Evolutionary conservation across 2,888 invertebrate genomes (phyloP).

Genomic region (Ferdinandea cuprea): DNA sequence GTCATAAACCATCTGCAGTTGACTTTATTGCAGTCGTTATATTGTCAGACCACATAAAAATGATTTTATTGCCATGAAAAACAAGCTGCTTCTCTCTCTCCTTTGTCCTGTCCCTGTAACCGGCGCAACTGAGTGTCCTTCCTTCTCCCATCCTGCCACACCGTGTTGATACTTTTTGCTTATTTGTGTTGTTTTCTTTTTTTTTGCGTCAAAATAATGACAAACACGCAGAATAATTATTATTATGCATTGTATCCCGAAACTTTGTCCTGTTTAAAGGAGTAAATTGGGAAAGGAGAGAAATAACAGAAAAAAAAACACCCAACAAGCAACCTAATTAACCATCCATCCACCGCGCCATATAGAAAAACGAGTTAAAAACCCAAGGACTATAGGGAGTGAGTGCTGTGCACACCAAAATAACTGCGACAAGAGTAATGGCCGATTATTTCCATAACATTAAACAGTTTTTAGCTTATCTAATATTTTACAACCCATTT

Average conservation of each 20-base stretch:
- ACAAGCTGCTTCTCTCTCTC: neutral
- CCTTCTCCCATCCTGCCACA: neutral
- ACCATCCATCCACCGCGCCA: slow-evolving; percentile 28
- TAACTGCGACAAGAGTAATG: slow-evolving; percentile 70
- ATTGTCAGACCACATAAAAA: slow-evolving; percentile 71
- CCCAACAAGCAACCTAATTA: slow-evolving; percentile 56
- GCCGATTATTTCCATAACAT: slow-evolving; percentile 82
- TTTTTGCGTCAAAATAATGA: slow-evolving; percentile 21
- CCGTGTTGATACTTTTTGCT: too few species aligned
- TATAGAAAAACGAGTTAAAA: slow-evolving; percentile 23
- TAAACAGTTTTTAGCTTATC: slow-evolving; percentile 80
- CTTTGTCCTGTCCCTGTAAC: neutral
- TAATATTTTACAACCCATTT: slow-evolving; percentile 78
- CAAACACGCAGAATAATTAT: slow-evolving; percentile 61
- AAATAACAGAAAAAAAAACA: neutral
- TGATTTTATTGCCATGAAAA: slow-evolving; percentile 46
- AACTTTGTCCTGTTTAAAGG: slow-evolving; percentile 53
- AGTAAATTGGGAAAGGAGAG: neutral
- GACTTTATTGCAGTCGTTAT: slow-evolving; percentile 73
- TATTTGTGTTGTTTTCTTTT: slow-evolving; percentile 6
- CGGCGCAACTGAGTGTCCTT: neutral
- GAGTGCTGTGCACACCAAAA: slow-evolving; percentile 2
- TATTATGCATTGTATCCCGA: slow-evolving; percentile 52
- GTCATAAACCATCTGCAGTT: slow-evolving; percentile 72
- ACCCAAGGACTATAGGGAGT: too few species aligned